These are phyloP conservation scores for Orientallactaga sibirica DNA, from an alignment of 2,797 vertebrate genomes.

Conservation along the genomic window DNA sequence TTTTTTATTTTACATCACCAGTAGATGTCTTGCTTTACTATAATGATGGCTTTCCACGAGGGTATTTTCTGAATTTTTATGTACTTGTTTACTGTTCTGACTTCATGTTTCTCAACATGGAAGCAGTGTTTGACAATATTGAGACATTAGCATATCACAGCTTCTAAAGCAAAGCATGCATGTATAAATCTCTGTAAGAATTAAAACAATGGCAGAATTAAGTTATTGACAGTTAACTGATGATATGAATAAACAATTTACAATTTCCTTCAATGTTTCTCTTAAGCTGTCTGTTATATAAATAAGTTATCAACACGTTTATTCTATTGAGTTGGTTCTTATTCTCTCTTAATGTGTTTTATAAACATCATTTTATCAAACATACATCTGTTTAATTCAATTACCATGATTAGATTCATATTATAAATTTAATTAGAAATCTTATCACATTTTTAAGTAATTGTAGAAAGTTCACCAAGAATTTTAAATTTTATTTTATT, in stretches of 20 bases:
- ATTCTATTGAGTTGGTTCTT: background rate
- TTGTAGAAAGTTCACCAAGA: background rate
- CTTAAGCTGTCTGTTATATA: background rate
- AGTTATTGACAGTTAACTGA: constrained; percentile 9
- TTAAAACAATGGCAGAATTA: background rate
- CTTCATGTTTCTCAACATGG: background rate
- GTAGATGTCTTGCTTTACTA: background rate
- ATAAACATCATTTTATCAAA: constrained; percentile 18
- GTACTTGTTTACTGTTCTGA: background rate
- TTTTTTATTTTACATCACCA: background rate
- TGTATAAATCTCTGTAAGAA: background rate
- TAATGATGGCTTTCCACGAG: background rate
- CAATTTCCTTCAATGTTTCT: background rate
- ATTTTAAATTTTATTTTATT: background rate
- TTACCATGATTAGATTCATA: background rate
- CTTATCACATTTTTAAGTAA: background rate
- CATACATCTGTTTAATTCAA: background rate
- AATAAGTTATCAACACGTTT: background rate
- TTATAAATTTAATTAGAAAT: background rate
- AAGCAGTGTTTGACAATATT: background rate
- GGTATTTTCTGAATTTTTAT: background rate
- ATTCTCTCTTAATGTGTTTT: background rate
- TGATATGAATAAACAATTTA: background rate
- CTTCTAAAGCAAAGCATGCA: background rate
- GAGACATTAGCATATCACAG: background rate